A percentile compares a stretch with the other conserved stretches of the same genome.
Evolutionary conservation across 2,113 vertebrate species (phyloP).

Genomic region (Oceanites oceanicus): DNA sequence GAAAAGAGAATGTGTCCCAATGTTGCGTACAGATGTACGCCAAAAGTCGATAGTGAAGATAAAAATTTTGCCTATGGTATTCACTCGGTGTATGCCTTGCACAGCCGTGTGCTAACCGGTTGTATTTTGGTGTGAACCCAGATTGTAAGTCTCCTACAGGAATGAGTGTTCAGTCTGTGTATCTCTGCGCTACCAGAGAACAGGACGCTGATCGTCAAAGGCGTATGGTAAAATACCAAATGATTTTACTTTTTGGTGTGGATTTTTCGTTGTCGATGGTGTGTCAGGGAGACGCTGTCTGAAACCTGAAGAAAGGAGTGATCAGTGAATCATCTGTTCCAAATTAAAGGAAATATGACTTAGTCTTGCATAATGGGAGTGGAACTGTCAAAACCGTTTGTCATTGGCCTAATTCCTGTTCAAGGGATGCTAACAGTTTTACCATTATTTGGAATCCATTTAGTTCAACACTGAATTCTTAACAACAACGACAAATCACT

Average conservation of each 20-base stretch:
- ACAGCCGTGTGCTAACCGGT: rapidly evolving
- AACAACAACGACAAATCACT: background rate
- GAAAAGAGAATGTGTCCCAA: background rate
- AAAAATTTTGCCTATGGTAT: rapidly evolving
- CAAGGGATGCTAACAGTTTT: background rate
- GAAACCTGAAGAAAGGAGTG: background rate
- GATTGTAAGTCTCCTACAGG: background rate
- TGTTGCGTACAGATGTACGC: background rate
- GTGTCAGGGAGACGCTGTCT: background rate
- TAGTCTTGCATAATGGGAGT: background rate
- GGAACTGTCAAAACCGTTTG: background rate
- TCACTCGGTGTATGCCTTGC: rapidly evolving
- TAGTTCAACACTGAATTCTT: background rate
- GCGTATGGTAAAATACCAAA: background rate
- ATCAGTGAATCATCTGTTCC: background rate
- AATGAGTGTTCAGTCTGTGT: rapidly evolving
- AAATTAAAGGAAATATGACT: background rate
- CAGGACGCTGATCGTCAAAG: rapidly evolving
- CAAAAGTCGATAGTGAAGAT: background rate
- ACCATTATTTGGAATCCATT: background rate
- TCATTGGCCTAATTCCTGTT: background rate
- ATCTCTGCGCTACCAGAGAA: too few species aligned
- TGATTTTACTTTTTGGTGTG: background rate
- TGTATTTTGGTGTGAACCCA: background rate
- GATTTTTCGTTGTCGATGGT: background rate